phyloP scores from a whole-genome alignment of 2,888 invertebrate species.

The Periphyllus acericola region DNA sequence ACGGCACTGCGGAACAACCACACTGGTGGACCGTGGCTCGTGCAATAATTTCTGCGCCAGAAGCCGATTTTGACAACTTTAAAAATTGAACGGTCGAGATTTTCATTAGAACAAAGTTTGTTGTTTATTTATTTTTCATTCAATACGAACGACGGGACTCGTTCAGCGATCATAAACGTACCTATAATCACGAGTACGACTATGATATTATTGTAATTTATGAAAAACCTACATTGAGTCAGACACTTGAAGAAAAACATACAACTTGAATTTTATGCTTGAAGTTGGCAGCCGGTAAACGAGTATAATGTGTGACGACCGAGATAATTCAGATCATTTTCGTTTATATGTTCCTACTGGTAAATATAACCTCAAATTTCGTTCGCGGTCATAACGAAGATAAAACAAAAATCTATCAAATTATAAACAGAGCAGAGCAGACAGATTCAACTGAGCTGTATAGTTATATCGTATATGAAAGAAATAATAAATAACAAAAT shows the following conservation, averaged over 20 bases:
- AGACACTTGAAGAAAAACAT: neutral
- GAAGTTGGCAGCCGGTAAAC: neutral
- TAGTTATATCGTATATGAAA: too few relatives aligned
- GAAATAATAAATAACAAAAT: neutral
- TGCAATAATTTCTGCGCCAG: neutral
- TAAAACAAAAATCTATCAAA: neutral
- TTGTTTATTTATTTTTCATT: too few relatives aligned
- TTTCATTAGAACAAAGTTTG: too few relatives aligned
- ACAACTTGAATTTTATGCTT: constrained; percentile 3
- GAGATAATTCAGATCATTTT: neutral
- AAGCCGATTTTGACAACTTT: neutral
- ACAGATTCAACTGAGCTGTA: too few relatives aligned
- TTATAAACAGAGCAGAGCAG: neutral
- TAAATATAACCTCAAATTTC: constrained; percentile 48
- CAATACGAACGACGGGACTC: neutral
- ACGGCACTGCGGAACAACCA: too few relatives aligned
- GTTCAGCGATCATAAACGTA: neutral
- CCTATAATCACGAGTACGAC: neutral
- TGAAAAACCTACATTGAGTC: neutral
- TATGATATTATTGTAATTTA: neutral
- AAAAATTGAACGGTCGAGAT: neutral
- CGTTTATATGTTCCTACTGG: constrained; percentile 5
- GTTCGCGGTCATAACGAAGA: neutral
- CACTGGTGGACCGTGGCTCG: neutral
- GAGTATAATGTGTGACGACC: neutral